These are phyloP conservation scores for Meles meles DNA, from an alignment of 2,113 vertebrate species.

Conservation along the genomic window DNA sequence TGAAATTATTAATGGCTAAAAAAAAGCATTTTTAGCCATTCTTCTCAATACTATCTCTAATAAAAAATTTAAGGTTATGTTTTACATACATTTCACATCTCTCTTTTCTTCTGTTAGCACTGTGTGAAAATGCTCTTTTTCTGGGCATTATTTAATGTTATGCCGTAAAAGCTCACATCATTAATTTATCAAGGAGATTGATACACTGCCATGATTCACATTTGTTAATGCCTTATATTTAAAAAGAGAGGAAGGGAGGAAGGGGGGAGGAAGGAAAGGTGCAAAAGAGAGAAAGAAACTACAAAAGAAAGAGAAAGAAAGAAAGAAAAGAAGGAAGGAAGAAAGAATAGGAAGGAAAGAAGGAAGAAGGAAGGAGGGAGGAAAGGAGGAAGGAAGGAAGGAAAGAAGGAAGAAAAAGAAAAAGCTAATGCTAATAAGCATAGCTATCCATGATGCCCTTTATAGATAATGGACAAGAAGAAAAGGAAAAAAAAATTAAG, in stretches of 20 bases:
- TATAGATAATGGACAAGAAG: not conserved
- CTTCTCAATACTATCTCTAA: not conserved
- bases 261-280: too few relatives aligned
- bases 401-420: not conserved
- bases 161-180: not conserved
- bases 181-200: not conserved
- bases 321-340: not conserved
- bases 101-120: not conserved
- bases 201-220: not conserved
- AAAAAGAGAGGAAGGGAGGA: not conserved
- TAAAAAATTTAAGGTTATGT: not conserved
- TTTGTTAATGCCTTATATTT: not conserved
- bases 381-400: not conserved
- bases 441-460: not conserved
- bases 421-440: not conserved
- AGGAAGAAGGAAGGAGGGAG: not conserved
- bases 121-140: not conserved
- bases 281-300: too few relatives aligned
- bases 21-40: not conserved
- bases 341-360: not conserved
- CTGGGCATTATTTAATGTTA: not conserved
- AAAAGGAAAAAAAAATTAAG: not conserved
- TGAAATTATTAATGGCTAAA: not conserved
- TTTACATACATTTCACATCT: slow-evolving; percentile 25
- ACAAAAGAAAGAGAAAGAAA: too few relatives aligned